phyloP scores from a whole-genome alignment of 2,888 invertebrate genomes.

The Meiosimyza platycephala region DNA sequence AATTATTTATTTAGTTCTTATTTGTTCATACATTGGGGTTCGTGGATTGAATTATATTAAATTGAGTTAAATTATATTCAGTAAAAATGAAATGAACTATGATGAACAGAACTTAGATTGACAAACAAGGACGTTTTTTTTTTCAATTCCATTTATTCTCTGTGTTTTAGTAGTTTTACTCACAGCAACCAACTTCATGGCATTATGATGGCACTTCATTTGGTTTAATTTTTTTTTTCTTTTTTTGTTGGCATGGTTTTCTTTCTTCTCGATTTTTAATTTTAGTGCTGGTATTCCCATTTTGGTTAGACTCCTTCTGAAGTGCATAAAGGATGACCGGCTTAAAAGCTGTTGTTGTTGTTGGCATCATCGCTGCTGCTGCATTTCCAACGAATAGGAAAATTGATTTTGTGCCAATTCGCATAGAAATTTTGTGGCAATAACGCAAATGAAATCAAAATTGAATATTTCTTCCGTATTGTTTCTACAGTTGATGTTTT shows the following conservation, averaged over 20 bases:
- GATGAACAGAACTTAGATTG: too few relatives aligned
- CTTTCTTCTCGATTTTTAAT: background rate
- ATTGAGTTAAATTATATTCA: too few relatives aligned
- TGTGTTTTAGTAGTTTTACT: too few relatives aligned
- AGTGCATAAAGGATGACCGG: background rate
- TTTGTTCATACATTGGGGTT: too few relatives aligned
- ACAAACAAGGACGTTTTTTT: too few relatives aligned
- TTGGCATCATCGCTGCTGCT: background rate
- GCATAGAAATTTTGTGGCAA: constrained; percentile 34
- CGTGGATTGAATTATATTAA: too few relatives aligned
- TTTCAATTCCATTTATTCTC: too few relatives aligned
- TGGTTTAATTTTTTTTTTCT: constrained; percentile 18
- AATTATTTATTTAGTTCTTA: too few relatives aligned
- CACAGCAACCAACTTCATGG: constrained; percentile 1
- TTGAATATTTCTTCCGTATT: constrained; percentile 36
- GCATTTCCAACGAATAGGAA: constrained; percentile 25
- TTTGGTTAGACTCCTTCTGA: background rate
- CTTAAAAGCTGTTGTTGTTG: constrained; percentile 14
- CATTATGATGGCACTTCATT: constrained; percentile 8
- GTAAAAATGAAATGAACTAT: too few relatives aligned
- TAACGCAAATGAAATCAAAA: constrained; percentile 38
- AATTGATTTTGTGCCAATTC: constrained; percentile 42
- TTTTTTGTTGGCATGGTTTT: constrained; percentile 16
- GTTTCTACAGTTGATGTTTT: background rate
- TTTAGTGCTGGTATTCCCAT: background rate